Conservation (phyloP, 2,888 invertebrate species). For the Calliphora vomitoria region DNA sequence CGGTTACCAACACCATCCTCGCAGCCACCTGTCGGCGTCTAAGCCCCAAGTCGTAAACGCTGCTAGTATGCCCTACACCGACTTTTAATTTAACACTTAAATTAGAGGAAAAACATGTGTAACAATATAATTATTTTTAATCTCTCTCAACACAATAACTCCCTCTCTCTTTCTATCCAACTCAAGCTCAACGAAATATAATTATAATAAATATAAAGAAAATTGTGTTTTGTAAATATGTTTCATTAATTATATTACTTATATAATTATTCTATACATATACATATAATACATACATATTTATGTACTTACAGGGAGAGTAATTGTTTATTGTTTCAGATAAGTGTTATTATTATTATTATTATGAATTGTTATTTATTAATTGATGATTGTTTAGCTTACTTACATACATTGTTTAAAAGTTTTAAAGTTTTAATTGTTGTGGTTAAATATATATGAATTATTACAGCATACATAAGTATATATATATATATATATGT, state of each 20-base stretch:
- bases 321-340: constrained; percentile 28
- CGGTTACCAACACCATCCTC: constrained; percentile 19
- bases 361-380: not conserved
- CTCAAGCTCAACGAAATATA: not conserved
- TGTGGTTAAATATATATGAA: not conserved
- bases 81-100: constrained; percentile 74
- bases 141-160: not conserved
- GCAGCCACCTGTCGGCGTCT: constrained; percentile 24
- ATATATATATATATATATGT: not conserved
- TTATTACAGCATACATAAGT: not conserved
- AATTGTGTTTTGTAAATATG: constrained; percentile 65
- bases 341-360: constrained; percentile 44
- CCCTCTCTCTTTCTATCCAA: not conserved
- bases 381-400: not conserved
- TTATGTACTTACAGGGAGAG: not conserved
- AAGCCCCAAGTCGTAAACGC: constrained; percentile 44
- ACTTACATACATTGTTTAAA: not conserved
- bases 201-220: not conserved
- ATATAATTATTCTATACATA: not conserved
- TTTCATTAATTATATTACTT: not conserved
- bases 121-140: not conserved
- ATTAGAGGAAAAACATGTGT: not conserved
- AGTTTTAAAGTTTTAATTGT: not conserved
- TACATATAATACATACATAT: no score
- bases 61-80: constrained; percentile 78